A percentile compares a stretch with the other conserved stretches of the same genome.
Conservation (phyloP, 2,888 invertebrate genomes). For the Amblyjoppa fuscipennis region DNA sequence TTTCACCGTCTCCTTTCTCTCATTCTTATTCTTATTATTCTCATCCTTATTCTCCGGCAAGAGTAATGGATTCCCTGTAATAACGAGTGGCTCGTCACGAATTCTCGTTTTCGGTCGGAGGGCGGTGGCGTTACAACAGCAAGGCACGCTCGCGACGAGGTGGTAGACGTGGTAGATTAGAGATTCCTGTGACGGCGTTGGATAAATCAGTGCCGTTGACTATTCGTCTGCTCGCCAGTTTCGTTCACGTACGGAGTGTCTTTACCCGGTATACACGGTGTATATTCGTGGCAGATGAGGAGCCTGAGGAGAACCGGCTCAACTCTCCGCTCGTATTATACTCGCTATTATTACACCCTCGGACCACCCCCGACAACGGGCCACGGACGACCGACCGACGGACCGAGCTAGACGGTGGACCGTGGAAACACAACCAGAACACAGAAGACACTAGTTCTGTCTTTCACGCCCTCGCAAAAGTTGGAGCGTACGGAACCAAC, state of each 20-base stretch:
- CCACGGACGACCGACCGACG: constrained; percentile 59
- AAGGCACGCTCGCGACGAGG: constrained; percentile 35
- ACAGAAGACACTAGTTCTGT: constrained; percentile 25
- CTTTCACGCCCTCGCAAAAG: constrained; percentile 63
- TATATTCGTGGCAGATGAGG: constrained; percentile 21
- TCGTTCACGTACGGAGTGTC: constrained; percentile 13
- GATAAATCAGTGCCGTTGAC: constrained; percentile 68
- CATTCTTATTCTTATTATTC: neutral
- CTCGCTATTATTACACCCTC: constrained; percentile 79
- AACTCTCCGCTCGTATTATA: constrained; percentile 69
- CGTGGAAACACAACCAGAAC: constrained; percentile 6
- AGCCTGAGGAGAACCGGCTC: constrained; percentile 23
- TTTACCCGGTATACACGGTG: constrained; percentile 4
- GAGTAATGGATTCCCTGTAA: constrained; percentile 69
- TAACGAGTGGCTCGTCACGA: constrained; percentile 69
- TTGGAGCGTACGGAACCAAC: constrained; percentile 11
- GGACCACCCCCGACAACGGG: constrained; percentile 75
- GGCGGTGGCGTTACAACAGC: constrained; percentile 8
- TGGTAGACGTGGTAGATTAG: constrained; percentile 69
- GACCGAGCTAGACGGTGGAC: constrained; percentile 51
- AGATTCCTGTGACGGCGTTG: constrained; percentile 69
- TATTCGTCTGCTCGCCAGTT: constrained; percentile 39
- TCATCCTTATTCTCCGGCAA: constrained; percentile 18
- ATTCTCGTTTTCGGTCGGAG: constrained; percentile 50
- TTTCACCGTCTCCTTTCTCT: neutral